Evolutionary conservation across 2,797 vertebrate species (phyloP).

Genomic region (Semotilus atromaculatus): DNA sequence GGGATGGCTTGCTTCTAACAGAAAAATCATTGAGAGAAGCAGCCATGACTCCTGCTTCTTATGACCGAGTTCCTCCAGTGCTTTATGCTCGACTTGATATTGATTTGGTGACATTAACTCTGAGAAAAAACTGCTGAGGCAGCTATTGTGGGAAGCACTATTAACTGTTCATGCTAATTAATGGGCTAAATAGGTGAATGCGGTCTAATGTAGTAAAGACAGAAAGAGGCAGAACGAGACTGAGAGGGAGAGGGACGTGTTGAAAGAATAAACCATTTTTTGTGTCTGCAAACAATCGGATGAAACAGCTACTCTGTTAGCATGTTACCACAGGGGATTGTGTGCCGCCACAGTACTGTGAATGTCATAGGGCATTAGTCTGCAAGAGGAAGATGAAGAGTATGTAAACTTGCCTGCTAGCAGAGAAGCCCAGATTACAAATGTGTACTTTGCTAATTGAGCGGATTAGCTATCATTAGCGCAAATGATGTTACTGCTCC

Average conservation of each 20-base stretch:
- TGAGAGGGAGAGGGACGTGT: constrained; percentile 35
- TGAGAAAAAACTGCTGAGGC: constrained; percentile 73
- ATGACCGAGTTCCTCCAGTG: constrained; percentile 46
- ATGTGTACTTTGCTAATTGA: constrained; percentile 60
- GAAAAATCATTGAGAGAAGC: constrained; percentile 15
- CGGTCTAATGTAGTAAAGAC: constrained; percentile 62
- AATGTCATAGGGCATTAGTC: constrained; percentile 43
- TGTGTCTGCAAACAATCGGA: constrained; percentile 35
- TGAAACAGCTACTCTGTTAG: constrained; percentile 45
- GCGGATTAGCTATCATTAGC: constrained; percentile 63
- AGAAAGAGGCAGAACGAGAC: constrained; percentile 60
- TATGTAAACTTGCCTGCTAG: constrained; percentile 47
- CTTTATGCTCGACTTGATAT: constrained; percentile 64
- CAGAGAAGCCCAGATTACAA: constrained; percentile 56
- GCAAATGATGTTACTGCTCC: constrained; percentile 57
- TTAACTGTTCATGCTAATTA: constrained; percentile 82
- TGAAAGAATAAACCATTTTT: constrained; percentile 50
- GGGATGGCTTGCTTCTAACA: constrained; percentile 15
- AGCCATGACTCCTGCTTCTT: constrained; percentile 31
- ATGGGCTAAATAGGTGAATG: constrained; percentile 82
- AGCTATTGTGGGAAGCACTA: constrained; percentile 70
- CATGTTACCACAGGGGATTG: constrained; percentile 33
- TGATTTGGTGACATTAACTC: constrained; percentile 72
- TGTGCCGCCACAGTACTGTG: constrained; percentile 33
- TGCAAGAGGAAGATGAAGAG: constrained; percentile 53